Base-by-base conservation (phyloP, 2,113 vertebrate genomes). In the Colinus virginianus region DNA sequence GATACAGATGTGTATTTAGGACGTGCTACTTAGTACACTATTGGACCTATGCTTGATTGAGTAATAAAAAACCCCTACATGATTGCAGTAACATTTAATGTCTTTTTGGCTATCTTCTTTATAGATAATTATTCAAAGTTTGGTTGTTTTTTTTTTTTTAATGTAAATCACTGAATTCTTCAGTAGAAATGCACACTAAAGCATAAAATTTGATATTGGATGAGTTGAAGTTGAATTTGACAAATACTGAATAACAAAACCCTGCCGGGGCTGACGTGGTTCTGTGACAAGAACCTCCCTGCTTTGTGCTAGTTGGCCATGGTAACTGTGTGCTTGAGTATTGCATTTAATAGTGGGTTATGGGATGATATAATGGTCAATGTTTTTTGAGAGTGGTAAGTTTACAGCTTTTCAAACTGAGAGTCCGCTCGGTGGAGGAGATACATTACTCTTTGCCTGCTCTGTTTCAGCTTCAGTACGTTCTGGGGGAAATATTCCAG, bases 121-220 rank as follows among this genome's bases (percentile, higher is more conserved):
- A 8, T 68, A 69, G 42, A 6, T 18, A 7, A 7, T 68, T 62
- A 14, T 22, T 51, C 0, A 0, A 43, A 11, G 11, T 40, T 12
- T 40, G 9, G 40, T 40, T 12, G n/a, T 36, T 36, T 36, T 36
- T 36, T 36, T 0, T 32, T 82, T 72, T 55, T 58, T 48, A 49
- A 17, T 63, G 20, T 11, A 93, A 28, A 17, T 11, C 12, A 63
- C 38, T 1, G 0, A 51, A 40, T 46, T 68, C 42, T 74, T 63
- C 4, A 40, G 16, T 25, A 34, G 43, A 83, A 75, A 46, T 64
- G 32, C 6, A 1, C 4, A 6, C 0, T 67, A 32, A 34, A 55
- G 15, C 7, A 28, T 36, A 4, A 42, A 48, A 61, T 66, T 61
- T 71, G 13, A 58, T 23, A 61, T 4, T 48, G 40, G 7, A 14